Conservation (phyloP, 2,113 vertebrate genomes). For the Muscicapa adusta region DNA sequence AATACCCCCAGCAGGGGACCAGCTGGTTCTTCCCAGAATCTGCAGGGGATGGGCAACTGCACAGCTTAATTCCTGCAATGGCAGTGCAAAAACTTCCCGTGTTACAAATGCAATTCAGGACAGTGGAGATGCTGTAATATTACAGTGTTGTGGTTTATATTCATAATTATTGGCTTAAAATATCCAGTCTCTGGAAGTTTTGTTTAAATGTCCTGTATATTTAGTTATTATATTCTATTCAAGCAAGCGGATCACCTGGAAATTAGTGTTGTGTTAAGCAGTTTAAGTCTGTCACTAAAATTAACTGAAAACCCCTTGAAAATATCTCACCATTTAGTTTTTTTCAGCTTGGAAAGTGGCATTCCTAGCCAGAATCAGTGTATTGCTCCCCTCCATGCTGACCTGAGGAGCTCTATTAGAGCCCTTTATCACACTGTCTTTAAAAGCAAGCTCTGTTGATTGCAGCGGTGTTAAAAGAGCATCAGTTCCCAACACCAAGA, state of each 20-base stretch:
- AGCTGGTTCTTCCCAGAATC: neutral
- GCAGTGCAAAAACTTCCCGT: neutral
- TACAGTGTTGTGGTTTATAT: neutral
- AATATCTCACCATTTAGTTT: neutral
- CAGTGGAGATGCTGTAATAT: neutral
- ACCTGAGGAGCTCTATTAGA: neutral
- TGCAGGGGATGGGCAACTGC: neutral
- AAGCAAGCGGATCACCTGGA: neutral
- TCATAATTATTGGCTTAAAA: neutral
- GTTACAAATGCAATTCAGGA: neutral
- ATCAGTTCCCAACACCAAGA: conserved; percentile 43
- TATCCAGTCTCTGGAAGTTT: neutral
- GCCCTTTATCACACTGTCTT: neutral
- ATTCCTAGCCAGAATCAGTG: neutral
- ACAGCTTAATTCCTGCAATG: neutral
- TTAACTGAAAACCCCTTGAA: neutral
- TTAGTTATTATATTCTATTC: neutral
- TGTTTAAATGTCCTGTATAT: neutral
- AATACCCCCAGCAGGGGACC: rapidly evolving
- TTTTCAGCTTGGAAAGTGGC: neutral
- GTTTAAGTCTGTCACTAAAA: neutral
- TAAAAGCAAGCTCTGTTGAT: conserved; percentile 45
- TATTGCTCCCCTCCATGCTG: neutral
- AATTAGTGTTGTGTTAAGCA: neutral
- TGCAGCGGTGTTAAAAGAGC: conserved; percentile 66